Conservation (phyloP, 2,113 vertebrate genomes). For the Anas platyrhynchos region DNA sequence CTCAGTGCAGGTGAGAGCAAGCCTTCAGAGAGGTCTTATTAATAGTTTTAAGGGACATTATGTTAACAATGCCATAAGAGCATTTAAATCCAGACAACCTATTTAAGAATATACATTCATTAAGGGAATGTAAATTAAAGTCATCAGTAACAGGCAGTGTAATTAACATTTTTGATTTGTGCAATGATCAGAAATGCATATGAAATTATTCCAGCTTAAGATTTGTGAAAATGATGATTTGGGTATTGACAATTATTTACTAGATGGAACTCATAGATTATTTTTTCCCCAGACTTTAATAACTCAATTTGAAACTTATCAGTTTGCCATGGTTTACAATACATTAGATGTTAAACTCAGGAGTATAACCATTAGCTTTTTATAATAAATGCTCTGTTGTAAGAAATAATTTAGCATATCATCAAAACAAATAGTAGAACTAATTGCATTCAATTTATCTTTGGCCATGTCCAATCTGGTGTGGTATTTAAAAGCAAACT, state of each 20-base stretch:
- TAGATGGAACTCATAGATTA: constrained; percentile 4
- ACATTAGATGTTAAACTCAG: not conserved
- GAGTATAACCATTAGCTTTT: constrained; percentile 31
- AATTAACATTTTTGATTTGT: not conserved
- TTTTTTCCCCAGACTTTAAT: not conserved
- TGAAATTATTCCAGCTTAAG: not conserved
- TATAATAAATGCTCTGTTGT: constrained; percentile 64
- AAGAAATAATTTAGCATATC: constrained; percentile 68
- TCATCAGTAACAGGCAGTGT: not conserved
- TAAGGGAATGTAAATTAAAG: not conserved
- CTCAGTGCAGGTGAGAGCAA: not conserved
- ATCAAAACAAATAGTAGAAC: constrained; percentile 65
- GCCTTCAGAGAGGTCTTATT: not conserved
- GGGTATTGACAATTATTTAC: constrained; percentile 3
- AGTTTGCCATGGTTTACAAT: constrained; percentile 10
- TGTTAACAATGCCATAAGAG: not conserved
- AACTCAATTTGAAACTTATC: constrained; percentile 29
- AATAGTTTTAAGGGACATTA: not conserved
- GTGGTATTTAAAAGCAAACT: constrained; percentile 56
- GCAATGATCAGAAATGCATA: not conserved
- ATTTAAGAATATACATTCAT: not conserved
- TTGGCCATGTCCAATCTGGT: constrained; percentile 35
- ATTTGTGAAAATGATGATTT: not conserved
- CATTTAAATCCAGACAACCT: not conserved
- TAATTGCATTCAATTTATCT: constrained; percentile 61